Base-by-base conservation (phyloP, 2,888 invertebrate species). In the Yponomeuta cagnagella region DNA sequence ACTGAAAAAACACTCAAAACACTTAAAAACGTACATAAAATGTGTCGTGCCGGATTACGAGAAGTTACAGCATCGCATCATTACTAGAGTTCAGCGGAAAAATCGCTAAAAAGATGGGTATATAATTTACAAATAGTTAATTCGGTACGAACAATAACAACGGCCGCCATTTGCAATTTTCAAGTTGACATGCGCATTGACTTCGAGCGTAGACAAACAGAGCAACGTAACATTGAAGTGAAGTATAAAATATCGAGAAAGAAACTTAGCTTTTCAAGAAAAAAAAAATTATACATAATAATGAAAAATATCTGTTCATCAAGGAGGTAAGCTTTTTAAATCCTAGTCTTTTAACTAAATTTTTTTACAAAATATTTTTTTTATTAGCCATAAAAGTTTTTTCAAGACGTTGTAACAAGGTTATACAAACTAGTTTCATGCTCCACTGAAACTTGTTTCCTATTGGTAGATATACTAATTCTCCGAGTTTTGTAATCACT, bases 121-220 rank as follows among this genome's bases (percentile, higher is more conserved):
- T 94, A 94, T 93, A 93, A 90, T 92, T 93, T 93, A 93, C 93
- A 94, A 94, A 94, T 94, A 94, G 93, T 93, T 94, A 94, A 93
- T 93, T 96, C 96, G 95, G 96, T 96, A 96, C 96, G 96, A 97
- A 98, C 97, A 98, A 98, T 97, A 98, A 98, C 97, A 98, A 97
- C 97, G 95, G 97, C 96, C 97, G 98, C 98, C 98, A 98, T 98
- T 98, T 97, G 97, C 96, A 97, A 96, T 97, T 95, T 95, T 94
- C 94, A 94, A 94, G 94, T 92, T 94, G 94, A 94, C 94, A 94
- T 95, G 95, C 95, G 95, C 95, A 93, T 86, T 91, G 87, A 83
- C 88, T 71, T 90, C 86, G 86, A 74, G 82, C 83, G 71, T 84
- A 87, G 89, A 90, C 87, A 89, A 89, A 88, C 85, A 86, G 84